A percentile compares a stretch with the other conserved stretches of the same genome.
phyloP scores from a whole-genome alignment of 2,113 vertebrate genomes.

The Pituophis catenifer region DNA sequence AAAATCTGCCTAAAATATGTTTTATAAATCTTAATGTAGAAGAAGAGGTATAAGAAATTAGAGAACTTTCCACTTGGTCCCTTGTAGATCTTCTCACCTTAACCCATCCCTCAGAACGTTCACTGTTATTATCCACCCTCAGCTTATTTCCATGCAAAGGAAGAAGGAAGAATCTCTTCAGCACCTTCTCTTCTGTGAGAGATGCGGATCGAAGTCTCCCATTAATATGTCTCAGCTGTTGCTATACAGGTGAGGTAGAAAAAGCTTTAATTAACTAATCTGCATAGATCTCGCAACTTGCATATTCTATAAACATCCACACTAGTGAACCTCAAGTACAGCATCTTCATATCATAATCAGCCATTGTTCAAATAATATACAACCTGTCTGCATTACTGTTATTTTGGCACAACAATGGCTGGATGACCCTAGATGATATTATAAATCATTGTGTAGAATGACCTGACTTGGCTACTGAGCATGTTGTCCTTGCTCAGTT shows the following conservation, averaged over 20 bases:
- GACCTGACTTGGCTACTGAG: background rate
- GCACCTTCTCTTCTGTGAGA: background rate
- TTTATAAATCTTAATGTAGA: background rate
- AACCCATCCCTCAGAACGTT: background rate
- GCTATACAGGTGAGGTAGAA: background rate
- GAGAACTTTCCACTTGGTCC: background rate
- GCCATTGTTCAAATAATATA: background rate
- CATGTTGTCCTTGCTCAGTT: background rate
- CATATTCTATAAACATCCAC: background rate
- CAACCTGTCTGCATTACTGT: background rate
- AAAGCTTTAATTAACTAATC: background rate
- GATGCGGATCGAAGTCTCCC: background rate
- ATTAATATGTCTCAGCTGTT: background rate
- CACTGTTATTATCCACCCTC: background rate
- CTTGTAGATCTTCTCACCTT: background rate
- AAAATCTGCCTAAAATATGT: background rate
- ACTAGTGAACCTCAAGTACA: background rate
- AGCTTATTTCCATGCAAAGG: background rate
- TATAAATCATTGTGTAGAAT: background rate
- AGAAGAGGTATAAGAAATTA: background rate
- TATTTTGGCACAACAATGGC: background rate
- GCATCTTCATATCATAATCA: background rate
- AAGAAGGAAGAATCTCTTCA: background rate
- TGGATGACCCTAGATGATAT: background rate
- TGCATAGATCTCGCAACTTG: background rate